These are phyloP conservation scores for Mesopsocus fuscifrons DNA, from an alignment of 2,888 invertebrate species.

Conservation along the genomic window DNA sequence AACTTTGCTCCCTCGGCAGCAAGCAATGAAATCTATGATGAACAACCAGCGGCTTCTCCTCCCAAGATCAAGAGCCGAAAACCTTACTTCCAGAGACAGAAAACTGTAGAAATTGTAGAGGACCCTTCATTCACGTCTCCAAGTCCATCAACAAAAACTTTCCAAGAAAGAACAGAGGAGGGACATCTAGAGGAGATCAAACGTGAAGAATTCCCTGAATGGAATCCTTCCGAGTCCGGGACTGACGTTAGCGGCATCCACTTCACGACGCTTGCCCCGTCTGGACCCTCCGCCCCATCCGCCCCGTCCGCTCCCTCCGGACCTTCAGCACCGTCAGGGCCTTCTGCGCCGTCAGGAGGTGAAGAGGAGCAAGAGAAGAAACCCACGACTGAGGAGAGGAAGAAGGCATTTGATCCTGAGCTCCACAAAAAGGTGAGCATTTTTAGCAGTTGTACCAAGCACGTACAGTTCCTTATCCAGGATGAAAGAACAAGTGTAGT, in stretches of 20 bases:
- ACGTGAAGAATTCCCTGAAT: neutral
- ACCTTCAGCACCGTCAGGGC: neutral
- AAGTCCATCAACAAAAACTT: constrained; percentile 18
- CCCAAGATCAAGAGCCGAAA: constrained; percentile 7
- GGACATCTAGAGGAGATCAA: neutral
- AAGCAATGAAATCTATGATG: constrained; percentile 15
- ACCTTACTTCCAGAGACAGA: constrained; percentile 7
- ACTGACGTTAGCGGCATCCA: neutral
- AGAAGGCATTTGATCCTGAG: constrained; percentile 16
- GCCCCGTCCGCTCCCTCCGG: neutral
- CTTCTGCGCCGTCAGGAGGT: neutral
- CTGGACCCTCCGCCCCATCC: neutral
- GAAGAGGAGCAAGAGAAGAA: constrained; percentile 17
- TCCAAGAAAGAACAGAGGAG: constrained; percentile 18
- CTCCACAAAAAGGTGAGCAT: constrained; percentile 17
- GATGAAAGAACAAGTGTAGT: too few species aligned
- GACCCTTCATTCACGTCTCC: constrained; percentile 10
- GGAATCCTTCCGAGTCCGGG: neutral
- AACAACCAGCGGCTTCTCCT: constrained; percentile 9
- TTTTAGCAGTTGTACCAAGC: too few species aligned
- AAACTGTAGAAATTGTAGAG: constrained; percentile 12
- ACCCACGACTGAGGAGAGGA: constrained; percentile 16
- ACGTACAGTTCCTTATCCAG: too few species aligned
- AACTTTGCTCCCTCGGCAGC: constrained; percentile 16
- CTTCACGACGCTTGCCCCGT: constrained; percentile 14